Conservation (phyloP, 2,888 invertebrate genomes). For the Chymomyza fuscimana region DNA sequence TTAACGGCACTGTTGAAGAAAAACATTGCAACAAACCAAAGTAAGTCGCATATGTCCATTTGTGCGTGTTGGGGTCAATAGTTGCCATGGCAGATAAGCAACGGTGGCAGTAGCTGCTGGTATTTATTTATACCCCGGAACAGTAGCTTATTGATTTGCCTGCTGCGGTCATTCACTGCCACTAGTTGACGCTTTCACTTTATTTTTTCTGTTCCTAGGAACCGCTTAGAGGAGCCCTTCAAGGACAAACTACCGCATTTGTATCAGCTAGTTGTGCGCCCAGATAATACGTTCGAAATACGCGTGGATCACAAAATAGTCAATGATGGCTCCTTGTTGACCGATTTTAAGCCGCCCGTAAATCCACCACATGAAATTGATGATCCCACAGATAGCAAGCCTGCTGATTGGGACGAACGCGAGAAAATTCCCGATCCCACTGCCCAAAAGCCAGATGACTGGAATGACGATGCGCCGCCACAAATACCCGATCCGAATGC, state of each 20-base stretch:
- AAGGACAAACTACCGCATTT: conserved; percentile 96
- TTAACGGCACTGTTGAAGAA: conserved; percentile 93
- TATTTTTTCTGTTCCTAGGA: conserved; percentile 77
- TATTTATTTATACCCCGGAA: conserved; percentile 40
- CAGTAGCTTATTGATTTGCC: conserved; percentile 29
- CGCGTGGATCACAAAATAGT: conserved; percentile 90
- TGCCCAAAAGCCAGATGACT: conserved; percentile 95
- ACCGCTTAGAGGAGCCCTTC: conserved; percentile 90
- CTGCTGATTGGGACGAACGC: conserved; percentile 97
- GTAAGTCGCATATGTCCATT: conserved; percentile 77
- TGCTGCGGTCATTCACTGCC: conserved; percentile 24
- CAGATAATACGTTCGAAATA: conserved; percentile 90
- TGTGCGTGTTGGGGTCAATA: conserved; percentile 24
- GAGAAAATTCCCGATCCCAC: conserved; percentile 94
- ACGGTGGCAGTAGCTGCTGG: conserved; percentile 5
- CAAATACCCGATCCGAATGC: conserved; percentile 93
- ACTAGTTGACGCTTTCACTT: conserved; percentile 15
- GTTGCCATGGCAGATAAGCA: conserved; percentile 38
- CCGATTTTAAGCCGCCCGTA: conserved; percentile 95
- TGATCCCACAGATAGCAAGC: conserved; percentile 92
- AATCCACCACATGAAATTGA: conserved; percentile 97
- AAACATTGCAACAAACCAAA: conserved; percentile 97
- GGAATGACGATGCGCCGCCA: conserved; percentile 97
- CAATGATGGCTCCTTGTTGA: conserved; percentile 91
- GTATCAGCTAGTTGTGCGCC: conserved; percentile 88